Evolutionary conservation across 2,888 invertebrate species (phyloP), one percentile per base, ranked within the genome.

Genomic region (Fissipunctia ypsillon): DNA sequence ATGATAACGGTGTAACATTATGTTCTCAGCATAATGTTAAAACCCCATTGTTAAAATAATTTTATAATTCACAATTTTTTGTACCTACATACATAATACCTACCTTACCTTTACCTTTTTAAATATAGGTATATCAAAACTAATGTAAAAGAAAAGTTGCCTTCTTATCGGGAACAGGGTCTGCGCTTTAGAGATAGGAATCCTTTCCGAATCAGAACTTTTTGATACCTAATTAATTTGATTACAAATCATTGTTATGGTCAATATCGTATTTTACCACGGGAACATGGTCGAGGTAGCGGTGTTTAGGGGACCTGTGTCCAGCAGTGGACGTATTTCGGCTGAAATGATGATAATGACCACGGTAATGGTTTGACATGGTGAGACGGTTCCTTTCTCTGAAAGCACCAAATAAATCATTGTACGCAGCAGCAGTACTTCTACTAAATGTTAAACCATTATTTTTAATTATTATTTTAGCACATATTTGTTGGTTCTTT

Each of bases 131-230:
- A 6, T 35, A 16, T 9, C 35, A 14, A 9, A 25, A 45, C 43
- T 1, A 48, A 41, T 50, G 5, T 50, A 31, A 25, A 38, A 35
- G 1, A 70, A 19, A 50, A 50, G 7, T 43, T 43, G 5, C 25
- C 6, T 61, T 7, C 1, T 45, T 54, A 25, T 80, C 38, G 76
- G 81, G 31, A 65, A 41, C 75, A 80, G 64, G 57, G 63, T 38
- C 25, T 48, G 14, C 9, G 22, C n/a, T 56, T 2, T n/a, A 56
- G 73, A 57, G 64, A 57, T 38, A 31, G 63, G 31, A n/a, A 50
- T 12, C 2, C 43, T 38, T 63, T 35, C 10, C 0, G 6, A 25
- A 25, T n/a, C 14, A 45, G 6, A 38, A 16, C 0, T 56, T 25
- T 38, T 35, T 35, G 7, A 6, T 48, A 10, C 14, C 48, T 41